Base-by-base conservation (phyloP, 2,797 vertebrate genomes). In the Clamator glandarius region DNA sequence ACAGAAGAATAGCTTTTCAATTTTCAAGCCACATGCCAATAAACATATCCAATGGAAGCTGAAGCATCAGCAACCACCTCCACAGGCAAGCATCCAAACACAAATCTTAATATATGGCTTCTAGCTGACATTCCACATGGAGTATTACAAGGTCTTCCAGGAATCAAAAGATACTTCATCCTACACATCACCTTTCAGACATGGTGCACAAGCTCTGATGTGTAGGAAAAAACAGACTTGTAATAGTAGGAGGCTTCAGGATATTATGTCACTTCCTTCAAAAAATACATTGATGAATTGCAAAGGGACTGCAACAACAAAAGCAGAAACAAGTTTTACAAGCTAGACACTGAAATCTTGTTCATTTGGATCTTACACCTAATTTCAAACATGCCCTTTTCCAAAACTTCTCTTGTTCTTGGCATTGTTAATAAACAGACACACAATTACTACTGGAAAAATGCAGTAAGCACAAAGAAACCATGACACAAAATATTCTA, bases 31-130 rank as follows among this genome's bases (percentile, higher is more conserved):
- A 2, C 7, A 59, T 36, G 72, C 90, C 90, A 95, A 66, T 58
- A 89, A 89, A 74, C 57, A 92, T 90, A 93, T 58, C 52, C 75
- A 62, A 29, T 33, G 58, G 61, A 95, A 93, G 87, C 68, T 77
- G 77, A 92, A 92, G 81, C 88, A 90, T 0, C 2, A 94, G 76
- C 74, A 91, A 31, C 12, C 29, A 79, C 26, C 52, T 50, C 36
- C 62, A 29, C 5, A 74, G 19, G 51, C 63, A 36, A 28, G 25
- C 48, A 55, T 63, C 23, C 57, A 69, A 81, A 36, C 5, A 42
- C 42, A 25, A 70, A 29, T 9, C 33, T 24, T 50, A 67, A 8
- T 6, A 61, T 21, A 80, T 26, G 12, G 20, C 21, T 91, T 74
- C 51, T 6, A 68, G 51, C 42, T 33, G 44, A 41, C 57, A 64